phyloP scores from a whole-genome alignment of 2,797 vertebrate genomes.

The Melanotaenia nigrans region DNA sequence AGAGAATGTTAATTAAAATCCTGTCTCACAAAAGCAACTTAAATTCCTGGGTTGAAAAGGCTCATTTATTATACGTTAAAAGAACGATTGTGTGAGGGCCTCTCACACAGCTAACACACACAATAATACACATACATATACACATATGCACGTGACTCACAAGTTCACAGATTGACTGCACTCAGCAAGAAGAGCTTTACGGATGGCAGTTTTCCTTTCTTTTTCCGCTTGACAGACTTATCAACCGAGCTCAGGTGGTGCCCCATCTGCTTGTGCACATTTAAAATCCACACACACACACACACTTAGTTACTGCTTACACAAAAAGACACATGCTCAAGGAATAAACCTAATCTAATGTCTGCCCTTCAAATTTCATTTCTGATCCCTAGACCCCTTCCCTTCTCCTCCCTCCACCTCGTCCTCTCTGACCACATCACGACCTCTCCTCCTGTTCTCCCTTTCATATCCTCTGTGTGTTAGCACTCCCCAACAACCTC shows the following conservation, averaged over 20 bases:
- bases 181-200: constrained; percentile 79
- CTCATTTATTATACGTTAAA: constrained; percentile 37
- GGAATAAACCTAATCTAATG: constrained; percentile 71
- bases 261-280: constrained; percentile 74
- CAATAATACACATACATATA: constrained; percentile 26
- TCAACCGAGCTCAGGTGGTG: constrained; percentile 83
- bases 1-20: constrained; percentile 53
- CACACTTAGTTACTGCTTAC: constrained; percentile 50
- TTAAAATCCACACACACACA: constrained; percentile 61
- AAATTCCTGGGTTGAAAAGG: constrained; percentile 23
- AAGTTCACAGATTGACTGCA: constrained; percentile 72
- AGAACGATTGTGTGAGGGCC: constrained; percentile 34
- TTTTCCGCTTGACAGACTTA: constrained; percentile 82
- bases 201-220: constrained; percentile 78
- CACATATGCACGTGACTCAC: constrained; percentile 49
- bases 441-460: constrained; percentile 56
- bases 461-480: constrained; percentile 39
- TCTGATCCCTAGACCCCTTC: constrained; percentile 39
- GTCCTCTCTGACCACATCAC: constrained; percentile 37
- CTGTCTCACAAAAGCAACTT: constrained; percentile 40
- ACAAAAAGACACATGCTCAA: constrained; percentile 64
- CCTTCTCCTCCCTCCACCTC: constrained; percentile 18
- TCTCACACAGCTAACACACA: constrained; percentile 21
- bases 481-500: constrained; percentile 41
- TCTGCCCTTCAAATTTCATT: constrained; percentile 70